Base-by-base conservation (phyloP, 2,113 vertebrate genomes). In the Cebidichthys violaceus region DNA sequence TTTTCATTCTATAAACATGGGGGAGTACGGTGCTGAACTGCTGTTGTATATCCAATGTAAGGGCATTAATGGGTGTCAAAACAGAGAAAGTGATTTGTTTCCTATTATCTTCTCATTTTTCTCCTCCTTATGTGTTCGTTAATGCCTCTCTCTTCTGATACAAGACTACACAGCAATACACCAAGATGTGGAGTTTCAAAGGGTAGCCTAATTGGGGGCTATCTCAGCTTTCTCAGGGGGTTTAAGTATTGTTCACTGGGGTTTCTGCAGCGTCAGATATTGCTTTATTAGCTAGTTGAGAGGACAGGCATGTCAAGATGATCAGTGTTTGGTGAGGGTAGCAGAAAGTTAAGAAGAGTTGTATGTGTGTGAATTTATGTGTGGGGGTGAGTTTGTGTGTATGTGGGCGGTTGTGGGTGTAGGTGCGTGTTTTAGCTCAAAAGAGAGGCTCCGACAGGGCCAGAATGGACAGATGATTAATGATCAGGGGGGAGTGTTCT, bases 401-500 rank as follows among this genome's bases (percentile, higher is more conserved):
- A 24, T 0, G 69, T 54, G 67, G 54, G 87, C 33, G 70, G 72
- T 55, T 86, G 84, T 85, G 82, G 62, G 70, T 77, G 77, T 86
- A 67, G 76, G 66, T 82, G 83, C 62, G 6, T 68, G 83, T 87
- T 87, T 80, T 78, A 76, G 62, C 68, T 72, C 35, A 43, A 82
- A 64, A 57, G 72, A 83, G 86, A 81, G 81, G 65, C 79, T 83
- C 70, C 92, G 94, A 91, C 91, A 86, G 79, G 65, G 80, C 85
- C 79, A 86, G 87, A 90, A 92, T 90, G 85, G 90, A 92, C 82
- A 74, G 73, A 93, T 95, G 92, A 94, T 95, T 95, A 94, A 95
- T 93, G 94, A 89, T 82, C 91, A 75, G 83, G 74, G 74, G 81
- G 92, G 90, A 91, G 90, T 86, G 88, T 84, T 89, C 81, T 69